Evolutionary conservation across 2,888 invertebrate genomes (phyloP).

Genomic region (Acrobasis repandana): DNA sequence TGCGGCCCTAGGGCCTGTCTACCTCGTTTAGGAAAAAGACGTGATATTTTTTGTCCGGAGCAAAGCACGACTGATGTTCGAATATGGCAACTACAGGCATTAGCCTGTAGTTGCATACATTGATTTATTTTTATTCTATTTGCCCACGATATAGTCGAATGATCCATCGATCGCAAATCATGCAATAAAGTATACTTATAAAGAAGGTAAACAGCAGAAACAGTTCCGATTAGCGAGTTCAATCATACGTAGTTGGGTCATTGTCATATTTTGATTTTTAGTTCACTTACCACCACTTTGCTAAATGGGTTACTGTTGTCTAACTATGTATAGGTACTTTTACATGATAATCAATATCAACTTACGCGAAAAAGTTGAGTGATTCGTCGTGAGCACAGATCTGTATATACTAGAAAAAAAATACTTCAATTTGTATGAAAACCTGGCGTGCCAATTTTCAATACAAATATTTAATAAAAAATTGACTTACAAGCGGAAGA

Average conservation of each 20-base stretch:
- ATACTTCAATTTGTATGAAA: too few species aligned
- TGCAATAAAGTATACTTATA: neutral
- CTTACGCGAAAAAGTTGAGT: neutral
- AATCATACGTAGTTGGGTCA: neutral
- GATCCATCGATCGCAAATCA: neutral
- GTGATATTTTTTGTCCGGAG: too few species aligned
- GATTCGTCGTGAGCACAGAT: neutral
- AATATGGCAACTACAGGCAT: too few species aligned
- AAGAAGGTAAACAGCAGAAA: slow-evolving; percentile 2
- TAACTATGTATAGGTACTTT: neutral
- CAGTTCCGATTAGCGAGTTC: slow-evolving; percentile 8
- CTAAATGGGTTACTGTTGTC: neutral
- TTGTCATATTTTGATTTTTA: neutral
- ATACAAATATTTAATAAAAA: too few species aligned
- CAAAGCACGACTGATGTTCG: too few species aligned
- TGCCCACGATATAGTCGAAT: neutral
- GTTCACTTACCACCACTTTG: neutral
- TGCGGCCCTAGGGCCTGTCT: too few species aligned
- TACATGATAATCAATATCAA: neutral
- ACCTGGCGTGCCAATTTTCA: too few species aligned
- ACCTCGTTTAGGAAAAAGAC: too few species aligned
- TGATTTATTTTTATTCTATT: neutral
- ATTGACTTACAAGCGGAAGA: too few species aligned
- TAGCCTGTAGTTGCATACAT: too few species aligned
- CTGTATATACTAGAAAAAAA: too few species aligned